These are phyloP conservation scores for Malurus leucopterus DNA, from an alignment of 2,797 vertebrate genomes.

Conservation along the genomic window DNA sequence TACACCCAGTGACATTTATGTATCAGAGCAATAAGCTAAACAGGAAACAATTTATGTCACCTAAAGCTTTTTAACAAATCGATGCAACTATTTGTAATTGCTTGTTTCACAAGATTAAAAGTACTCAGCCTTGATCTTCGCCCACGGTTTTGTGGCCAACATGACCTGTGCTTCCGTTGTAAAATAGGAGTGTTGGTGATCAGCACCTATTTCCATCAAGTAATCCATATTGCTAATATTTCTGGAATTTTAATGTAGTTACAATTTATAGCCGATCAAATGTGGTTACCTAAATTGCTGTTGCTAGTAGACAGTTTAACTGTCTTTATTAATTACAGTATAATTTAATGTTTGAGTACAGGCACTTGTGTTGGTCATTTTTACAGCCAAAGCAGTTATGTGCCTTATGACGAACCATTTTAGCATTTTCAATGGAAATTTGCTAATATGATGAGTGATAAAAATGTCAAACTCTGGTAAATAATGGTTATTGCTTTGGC, in stretches of 20 bases:
- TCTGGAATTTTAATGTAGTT: slow-evolving; percentile 94
- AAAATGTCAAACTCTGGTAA: slow-evolving; percentile 78
- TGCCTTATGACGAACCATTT: slow-evolving; percentile 84
- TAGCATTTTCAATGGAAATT: slow-evolving; percentile 81
- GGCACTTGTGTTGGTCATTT: slow-evolving; percentile 81
- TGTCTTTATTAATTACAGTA: slow-evolving; percentile 96
- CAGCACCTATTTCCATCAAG: slow-evolving; percentile 89
- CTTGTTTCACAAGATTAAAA: slow-evolving; percentile 99
- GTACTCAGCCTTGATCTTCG: slow-evolving; percentile 93
- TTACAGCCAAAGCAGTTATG: slow-evolving; percentile 79
- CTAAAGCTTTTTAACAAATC: slow-evolving; percentile 99
- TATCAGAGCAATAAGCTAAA: slow-evolving; percentile 92
- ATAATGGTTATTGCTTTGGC: slow-evolving; percentile 81
- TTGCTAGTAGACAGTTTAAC: slow-evolving; percentile 96
- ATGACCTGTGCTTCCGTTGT: slow-evolving; percentile 85
- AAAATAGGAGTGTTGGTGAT: slow-evolving; percentile 82
- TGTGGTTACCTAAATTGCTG: slow-evolving; percentile 98
- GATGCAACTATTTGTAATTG: slow-evolving; percentile 99
- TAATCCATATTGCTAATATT: slow-evolving; percentile 96
- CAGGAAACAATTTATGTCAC: slow-evolving; percentile 98
- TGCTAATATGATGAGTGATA: slow-evolving; percentile 83
- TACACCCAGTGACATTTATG: slow-evolving; percentile 89
- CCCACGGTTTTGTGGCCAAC: slow-evolving; percentile 90
- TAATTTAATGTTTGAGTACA: slow-evolving; percentile 90
- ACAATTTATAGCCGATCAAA: slow-evolving; percentile 98